A percentile compares a stretch with the other conserved stretches of the same genome.
Evolutionary conservation across 2,888 invertebrate genomes (phyloP).

Genomic region (Rhogogaster chlorosoma): DNA sequence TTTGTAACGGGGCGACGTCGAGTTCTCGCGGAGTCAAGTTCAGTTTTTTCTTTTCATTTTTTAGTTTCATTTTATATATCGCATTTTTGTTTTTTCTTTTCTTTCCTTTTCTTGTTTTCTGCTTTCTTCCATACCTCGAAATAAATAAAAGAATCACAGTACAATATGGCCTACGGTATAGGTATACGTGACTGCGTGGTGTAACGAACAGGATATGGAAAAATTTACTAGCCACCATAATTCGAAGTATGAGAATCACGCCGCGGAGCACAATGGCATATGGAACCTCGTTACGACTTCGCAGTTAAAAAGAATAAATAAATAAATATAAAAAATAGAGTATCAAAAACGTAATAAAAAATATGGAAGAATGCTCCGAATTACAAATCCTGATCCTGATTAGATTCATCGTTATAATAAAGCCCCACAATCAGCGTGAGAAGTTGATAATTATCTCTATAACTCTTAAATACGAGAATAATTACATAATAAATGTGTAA

Average conservation of each 20-base stretch:
- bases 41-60: background rate
- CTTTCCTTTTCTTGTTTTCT: background rate
- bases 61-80: background rate
- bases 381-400: background rate
- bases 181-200: background rate
- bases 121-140: background rate
- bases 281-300: background rate
- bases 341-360: background rate
- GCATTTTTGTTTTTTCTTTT: background rate
- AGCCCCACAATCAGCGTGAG: background rate
- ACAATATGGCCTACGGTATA: background rate
- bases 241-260: slow-evolving; percentile 1
- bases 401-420: background rate
- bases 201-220: slow-evolving; percentile 13
- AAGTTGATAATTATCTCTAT: background rate
- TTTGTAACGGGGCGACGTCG: slow-evolving; percentile 25
- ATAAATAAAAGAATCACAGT: slow-evolving; percentile 22
- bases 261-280: background rate
- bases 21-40: background rate
- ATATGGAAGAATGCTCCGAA: background rate
- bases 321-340: background rate
- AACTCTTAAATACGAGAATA: background rate
- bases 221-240: slow-evolving; percentile 17
- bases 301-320: background rate
- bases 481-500: background rate